Percentiles rank a stretch among this genome's conserved stretches.
Evolutionary conservation across 2,888 invertebrate genomes (phyloP).

Genomic region (Agelastica alni): DNA sequence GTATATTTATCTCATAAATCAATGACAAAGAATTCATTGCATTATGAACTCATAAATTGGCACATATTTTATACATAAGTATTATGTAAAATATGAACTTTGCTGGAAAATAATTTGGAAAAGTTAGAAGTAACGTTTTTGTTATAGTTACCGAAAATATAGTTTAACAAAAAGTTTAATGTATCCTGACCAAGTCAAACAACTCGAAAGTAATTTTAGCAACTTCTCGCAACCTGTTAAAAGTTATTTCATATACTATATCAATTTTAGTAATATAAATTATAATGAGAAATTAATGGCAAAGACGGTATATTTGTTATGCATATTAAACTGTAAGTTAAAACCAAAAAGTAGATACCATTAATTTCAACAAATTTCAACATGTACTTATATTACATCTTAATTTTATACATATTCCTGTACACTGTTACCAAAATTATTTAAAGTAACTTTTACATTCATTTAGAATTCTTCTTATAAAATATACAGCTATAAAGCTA

Average conservation of each 20-base stretch:
- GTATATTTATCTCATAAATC: too few relatives aligned
- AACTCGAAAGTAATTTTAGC: constrained; percentile 29
- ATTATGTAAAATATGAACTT: constrained; percentile 12
- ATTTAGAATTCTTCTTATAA: not conserved
- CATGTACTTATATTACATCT: constrained; percentile 5
- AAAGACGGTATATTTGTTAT: constrained; percentile 24
- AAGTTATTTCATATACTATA: constrained; percentile 33
- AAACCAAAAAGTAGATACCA: not conserved
- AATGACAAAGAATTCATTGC: too few relatives aligned
- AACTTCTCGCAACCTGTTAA: constrained; percentile 31
- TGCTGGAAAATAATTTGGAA: constrained; percentile 23
- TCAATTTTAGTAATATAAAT: constrained; percentile 27
- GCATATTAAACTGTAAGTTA: constrained; percentile 8
- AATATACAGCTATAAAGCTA: too few relatives aligned
- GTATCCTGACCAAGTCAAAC: constrained; percentile 27
- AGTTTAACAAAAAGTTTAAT: constrained; percentile 28
- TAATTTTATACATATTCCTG: not conserved
- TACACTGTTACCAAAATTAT: not conserved
- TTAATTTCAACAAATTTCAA: constrained; percentile 2
- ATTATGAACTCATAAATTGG: too few relatives aligned
- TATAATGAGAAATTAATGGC: constrained; percentile 25
- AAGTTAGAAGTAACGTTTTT: constrained; percentile 24
- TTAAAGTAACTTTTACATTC: not conserved
- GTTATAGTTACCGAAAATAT: constrained; percentile 27
- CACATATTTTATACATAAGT: constrained; percentile 15